Evolutionary conservation across 2,113 vertebrate genomes (phyloP).

Genomic region (Rhea pennata): DNA sequence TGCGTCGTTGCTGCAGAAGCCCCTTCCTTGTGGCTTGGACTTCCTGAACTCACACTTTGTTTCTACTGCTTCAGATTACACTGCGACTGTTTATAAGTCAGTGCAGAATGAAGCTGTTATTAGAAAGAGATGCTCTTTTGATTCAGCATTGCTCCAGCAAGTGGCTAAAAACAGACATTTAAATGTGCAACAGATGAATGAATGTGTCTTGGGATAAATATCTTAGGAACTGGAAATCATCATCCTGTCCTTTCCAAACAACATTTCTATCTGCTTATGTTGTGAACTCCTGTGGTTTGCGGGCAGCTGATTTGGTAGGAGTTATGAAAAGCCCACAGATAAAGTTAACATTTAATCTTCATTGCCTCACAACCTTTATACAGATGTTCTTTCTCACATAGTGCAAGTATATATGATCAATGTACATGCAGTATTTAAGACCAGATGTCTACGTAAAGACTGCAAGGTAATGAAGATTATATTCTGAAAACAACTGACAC

Average conservation of each 20-base stretch:
- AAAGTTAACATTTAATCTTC: conserved; percentile 53
- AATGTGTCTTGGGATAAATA: conserved; percentile 64
- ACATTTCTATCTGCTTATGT: conserved; percentile 62
- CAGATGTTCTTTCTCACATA: not conserved
- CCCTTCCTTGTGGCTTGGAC: conserved; percentile 9
- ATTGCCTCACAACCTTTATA: not conserved
- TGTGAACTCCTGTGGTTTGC: conserved; percentile 62
- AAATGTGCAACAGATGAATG: conserved; percentile 67
- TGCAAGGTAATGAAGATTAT: not conserved
- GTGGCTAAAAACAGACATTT: conserved; percentile 55
- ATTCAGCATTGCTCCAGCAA: conserved; percentile 42
- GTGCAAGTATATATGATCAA: not conserved
- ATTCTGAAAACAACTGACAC: not conserved
- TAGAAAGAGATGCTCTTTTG: conserved; percentile 59
- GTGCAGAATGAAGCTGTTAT: conserved; percentile 37
- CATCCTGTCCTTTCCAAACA: conserved; percentile 53
- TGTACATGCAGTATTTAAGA: not conserved
- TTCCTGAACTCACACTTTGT: conserved; percentile 50
- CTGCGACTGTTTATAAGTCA: conserved; percentile 24
- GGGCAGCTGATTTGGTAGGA: conserved; percentile 58
- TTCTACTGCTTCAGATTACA: conserved; percentile 65
- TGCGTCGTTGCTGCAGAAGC: conserved; percentile 8
- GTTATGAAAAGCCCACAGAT: conserved; percentile 9
- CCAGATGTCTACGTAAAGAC: not conserved
- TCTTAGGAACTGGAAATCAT: conserved; percentile 59